Conservation (phyloP, 2,888 invertebrate genomes). For the Microctonus aethiopoides region DNA sequence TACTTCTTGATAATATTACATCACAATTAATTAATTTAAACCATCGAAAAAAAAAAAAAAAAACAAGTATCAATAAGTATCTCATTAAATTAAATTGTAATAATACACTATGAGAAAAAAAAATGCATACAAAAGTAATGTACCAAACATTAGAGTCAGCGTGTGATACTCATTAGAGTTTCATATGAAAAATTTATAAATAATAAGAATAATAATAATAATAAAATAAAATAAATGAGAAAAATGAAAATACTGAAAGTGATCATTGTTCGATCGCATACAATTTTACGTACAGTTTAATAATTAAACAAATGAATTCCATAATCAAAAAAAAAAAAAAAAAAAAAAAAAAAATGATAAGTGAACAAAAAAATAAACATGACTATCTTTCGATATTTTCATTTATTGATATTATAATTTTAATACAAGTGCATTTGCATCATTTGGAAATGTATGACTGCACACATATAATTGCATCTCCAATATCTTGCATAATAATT, state of each 20-base stretch:
- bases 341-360: no score
- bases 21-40: neutral
- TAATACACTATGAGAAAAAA: neutral
- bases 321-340: conserved; percentile 11
- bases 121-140: neutral
- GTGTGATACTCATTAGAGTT: neutral
- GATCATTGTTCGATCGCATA: neutral
- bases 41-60: neutral
- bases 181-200: neutral
- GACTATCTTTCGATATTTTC: conserved; percentile 7
- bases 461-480: neutral
- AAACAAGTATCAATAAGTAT: neutral
- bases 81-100: neutral
- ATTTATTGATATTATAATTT: neutral
- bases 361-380: conserved; percentile 2
- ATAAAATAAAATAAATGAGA: neutral
- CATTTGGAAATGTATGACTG: neutral
- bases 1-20: no score
- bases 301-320: neutral
- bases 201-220: neutral
- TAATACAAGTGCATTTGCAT: neutral
- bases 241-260: neutral
- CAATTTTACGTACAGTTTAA: neutral
- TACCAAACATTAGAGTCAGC: neutral
- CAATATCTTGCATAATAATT: neutral